A percentile compares a stretch with the other conserved stretches of the same genome.
Evolutionary conservation across 2,797 vertebrate species (phyloP).

Genomic region (Pempheris klunzingeri): DNA sequence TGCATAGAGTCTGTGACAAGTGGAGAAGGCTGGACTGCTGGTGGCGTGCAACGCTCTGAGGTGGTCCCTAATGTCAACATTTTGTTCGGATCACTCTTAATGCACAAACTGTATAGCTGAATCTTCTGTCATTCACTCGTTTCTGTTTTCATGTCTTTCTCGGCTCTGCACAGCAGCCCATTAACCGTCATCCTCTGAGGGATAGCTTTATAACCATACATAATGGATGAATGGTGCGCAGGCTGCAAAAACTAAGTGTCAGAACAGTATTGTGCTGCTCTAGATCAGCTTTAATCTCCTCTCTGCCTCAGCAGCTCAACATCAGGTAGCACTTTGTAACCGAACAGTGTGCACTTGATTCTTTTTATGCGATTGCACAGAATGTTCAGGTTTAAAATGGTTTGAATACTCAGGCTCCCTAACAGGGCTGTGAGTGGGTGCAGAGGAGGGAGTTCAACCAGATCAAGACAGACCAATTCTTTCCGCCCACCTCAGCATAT

Average conservation of each 20-base stretch:
- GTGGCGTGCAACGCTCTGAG: not conserved
- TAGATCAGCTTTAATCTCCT: conserved; percentile 65
- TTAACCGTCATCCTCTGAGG: conserved; percentile 80
- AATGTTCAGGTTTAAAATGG: not conserved
- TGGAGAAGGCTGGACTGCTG: not conserved
- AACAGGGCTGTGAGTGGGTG: conserved; percentile 22
- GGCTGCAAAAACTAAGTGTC: conserved; percentile 75
- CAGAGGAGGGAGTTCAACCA: conserved; percentile 37
- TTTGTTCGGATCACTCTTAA: not conserved
- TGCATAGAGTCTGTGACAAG: conserved; percentile 49
- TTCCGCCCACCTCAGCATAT: conserved; percentile 65
- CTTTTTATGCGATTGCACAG: not conserved
- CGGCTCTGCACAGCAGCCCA: conserved; percentile 70
- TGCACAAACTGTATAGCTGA: not conserved
- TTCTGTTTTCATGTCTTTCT: conserved; percentile 46
- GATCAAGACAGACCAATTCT: conserved; percentile 43
- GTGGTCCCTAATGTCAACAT: conserved; percentile 9
- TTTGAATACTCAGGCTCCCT: not conserved
- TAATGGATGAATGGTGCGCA: conserved; percentile 83
- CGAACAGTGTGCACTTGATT: not conserved
- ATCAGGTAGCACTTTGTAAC: conserved; percentile 12
- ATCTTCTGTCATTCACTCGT: conserved; percentile 31
- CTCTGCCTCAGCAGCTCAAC: conserved; percentile 37
- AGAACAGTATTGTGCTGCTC: conserved; percentile 66
- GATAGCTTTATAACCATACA: conserved; percentile 83